Evolutionary conservation across 2,113 vertebrate genomes (phyloP).

Genomic region (Murina feae): DNA sequence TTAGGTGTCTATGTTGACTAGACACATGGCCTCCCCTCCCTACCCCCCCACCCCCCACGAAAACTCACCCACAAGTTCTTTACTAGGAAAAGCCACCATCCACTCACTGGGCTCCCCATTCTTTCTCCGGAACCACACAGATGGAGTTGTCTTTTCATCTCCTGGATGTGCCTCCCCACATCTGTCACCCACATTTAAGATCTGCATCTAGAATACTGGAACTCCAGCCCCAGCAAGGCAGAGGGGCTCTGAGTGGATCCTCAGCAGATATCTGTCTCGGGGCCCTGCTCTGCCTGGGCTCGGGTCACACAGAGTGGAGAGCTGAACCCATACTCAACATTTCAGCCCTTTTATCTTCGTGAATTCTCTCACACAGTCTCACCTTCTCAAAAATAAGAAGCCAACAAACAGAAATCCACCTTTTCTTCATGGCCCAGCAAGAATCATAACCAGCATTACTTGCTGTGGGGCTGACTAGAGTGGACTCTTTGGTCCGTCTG

Average conservation of each 20-base stretch:
- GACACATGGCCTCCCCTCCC: background rate
- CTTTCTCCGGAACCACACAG: conserved; percentile 18
- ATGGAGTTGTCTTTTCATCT: conserved; percentile 53
- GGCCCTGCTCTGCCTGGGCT: background rate
- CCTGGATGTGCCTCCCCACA: conserved; percentile 22
- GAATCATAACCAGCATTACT: background rate
- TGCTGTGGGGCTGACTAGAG: background rate
- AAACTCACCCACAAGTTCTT: background rate
- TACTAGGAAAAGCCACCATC: background rate
- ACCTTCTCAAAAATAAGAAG: background rate
- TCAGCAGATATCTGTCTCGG: background rate
- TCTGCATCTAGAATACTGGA: conserved; percentile 31
- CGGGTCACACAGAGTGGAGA: fast-evolving
- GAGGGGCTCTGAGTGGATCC: conserved; percentile 7
- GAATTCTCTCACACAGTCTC: background rate
- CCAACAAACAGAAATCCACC: background rate
- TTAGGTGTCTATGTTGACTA: background rate
- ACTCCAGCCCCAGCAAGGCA: conserved; percentile 37
- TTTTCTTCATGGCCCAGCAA: background rate
- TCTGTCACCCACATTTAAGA: conserved; percentile 65
- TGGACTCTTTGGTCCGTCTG: background rate
- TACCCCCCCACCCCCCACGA: too few species aligned
- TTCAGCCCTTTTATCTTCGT: background rate
- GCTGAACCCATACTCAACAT: background rate
- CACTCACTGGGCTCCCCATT: background rate